These are phyloP conservation scores for Tholera decimalis DNA, from an alignment of 2,888 invertebrate genomes.

Conservation along the genomic window DNA sequence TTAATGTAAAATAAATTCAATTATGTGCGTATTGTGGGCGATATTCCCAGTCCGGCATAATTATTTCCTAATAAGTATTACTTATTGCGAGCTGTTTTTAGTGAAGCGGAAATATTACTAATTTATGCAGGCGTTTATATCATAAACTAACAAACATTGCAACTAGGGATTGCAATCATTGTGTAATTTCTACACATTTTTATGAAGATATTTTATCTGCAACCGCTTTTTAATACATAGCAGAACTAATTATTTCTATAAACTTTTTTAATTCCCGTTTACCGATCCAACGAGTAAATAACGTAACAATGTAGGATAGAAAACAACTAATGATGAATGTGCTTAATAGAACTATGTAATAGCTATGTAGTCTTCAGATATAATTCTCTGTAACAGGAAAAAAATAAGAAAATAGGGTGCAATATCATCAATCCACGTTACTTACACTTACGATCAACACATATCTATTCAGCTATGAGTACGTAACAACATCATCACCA, in stretches of 20 bases:
- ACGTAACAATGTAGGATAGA: slow-evolving; percentile 1
- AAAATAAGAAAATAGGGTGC: too few relatives aligned
- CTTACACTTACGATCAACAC: neutral
- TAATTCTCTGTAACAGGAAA: neutral
- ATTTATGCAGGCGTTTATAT: slow-evolving; percentile 41
- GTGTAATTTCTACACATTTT: slow-evolving; percentile 21
- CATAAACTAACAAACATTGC: slow-evolving; percentile 39
- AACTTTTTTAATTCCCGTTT: neutral
- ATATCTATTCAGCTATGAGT: neutral
- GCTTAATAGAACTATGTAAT: neutral
- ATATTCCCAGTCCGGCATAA: slow-evolving; percentile 30
- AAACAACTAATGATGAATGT: neutral
- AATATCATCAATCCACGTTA: neutral
- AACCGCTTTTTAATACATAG: slow-evolving; percentile 21
- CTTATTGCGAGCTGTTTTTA: slow-evolving; percentile 25
- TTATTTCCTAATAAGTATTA: slow-evolving; percentile 54
- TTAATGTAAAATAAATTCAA: slow-evolving; percentile 55
- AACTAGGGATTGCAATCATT: slow-evolving; percentile 11
- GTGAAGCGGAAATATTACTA: slow-evolving; percentile 47
- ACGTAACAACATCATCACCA: slow-evolving; percentile 4
- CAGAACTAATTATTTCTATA: slow-evolving; percentile 31
- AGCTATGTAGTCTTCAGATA: neutral
- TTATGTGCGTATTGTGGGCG: slow-evolving; percentile 24
- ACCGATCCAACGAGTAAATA: neutral
- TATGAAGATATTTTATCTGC: slow-evolving; percentile 16